Conservation (phyloP, 2,888 invertebrate genomes). For the Himalopsyche tibetana region DNA sequence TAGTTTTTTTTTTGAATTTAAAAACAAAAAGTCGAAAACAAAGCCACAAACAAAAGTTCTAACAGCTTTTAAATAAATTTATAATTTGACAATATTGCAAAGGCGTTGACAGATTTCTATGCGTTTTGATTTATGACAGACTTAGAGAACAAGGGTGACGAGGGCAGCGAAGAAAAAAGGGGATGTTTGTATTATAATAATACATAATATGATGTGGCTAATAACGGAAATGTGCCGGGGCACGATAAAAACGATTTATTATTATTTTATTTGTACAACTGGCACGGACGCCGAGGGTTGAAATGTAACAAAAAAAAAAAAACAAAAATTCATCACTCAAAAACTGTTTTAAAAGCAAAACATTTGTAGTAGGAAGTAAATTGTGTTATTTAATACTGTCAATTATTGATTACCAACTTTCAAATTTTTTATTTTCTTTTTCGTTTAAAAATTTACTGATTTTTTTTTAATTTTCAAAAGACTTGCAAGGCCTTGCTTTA, state of each 20-base stretch:
- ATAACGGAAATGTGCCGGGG: conserved; percentile 26
- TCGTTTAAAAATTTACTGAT: no score
- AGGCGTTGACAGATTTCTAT: conserved; percentile 26
- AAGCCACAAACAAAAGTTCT: neutral
- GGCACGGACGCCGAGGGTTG: neutral
- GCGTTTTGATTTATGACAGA: conserved; percentile 7
- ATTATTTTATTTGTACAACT: conserved; percentile 1
- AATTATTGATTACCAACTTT: no score
- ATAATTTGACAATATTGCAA: neutral
- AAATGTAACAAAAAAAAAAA: neutral
- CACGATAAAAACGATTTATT: conserved; percentile 26
- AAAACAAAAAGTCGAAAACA: no score
- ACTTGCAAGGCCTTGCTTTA: no score
- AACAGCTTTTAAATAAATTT: neutral
- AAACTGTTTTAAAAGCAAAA: no score
- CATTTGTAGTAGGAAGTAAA: no score
- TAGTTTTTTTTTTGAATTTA: no score
- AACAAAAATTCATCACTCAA: no score
- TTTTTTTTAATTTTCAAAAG: no score
- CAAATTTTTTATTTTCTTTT: no score
- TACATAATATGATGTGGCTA: conserved; percentile 23
- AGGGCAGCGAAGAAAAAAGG: neutral
- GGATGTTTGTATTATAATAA: conserved; percentile 13
- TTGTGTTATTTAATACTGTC: no score
- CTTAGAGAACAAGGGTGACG: neutral